A percentile compares a stretch with the other conserved stretches of the same genome.
Evolutionary conservation across 2,797 vertebrate genomes (phyloP).

Genomic region (Merluccius polli): DNA sequence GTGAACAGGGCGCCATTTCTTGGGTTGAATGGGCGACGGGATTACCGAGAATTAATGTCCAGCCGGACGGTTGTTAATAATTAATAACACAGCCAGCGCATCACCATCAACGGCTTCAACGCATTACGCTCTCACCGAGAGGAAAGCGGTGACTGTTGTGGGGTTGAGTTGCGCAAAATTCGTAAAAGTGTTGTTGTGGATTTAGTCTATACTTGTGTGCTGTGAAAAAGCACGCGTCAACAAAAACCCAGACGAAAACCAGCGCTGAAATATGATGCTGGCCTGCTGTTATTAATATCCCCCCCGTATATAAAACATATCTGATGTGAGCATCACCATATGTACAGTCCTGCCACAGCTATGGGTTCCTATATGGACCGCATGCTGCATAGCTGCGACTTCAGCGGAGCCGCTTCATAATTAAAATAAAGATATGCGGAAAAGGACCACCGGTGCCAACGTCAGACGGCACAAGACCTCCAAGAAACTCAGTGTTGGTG

Average conservation of each 20-base stretch:
- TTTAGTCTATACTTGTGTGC: background rate
- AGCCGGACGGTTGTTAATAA: background rate
- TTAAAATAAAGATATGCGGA: background rate
- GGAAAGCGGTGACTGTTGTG: background rate
- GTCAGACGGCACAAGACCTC: background rate
- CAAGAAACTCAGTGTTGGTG: too few relatives aligned
- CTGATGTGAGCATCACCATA: background rate
- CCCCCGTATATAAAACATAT: background rate
- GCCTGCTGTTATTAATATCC: background rate
- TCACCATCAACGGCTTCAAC: background rate
- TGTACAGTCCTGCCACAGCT: background rate
- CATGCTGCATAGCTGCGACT: background rate
- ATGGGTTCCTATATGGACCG: background rate
- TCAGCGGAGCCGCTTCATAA: background rate
- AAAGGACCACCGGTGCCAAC: background rate
- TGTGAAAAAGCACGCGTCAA: background rate
- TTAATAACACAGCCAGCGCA: background rate
- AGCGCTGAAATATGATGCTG: background rate
- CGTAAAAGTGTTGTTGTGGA: background rate
- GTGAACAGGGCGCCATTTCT: background rate
- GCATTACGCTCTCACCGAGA: background rate
- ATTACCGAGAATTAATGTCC: background rate
- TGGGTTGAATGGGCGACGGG: background rate
- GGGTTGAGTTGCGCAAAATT: background rate
- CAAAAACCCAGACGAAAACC: background rate